phyloP scores from a whole-genome alignment of 2,888 invertebrate genomes.

The Heteromyza rotundicornis region DNA sequence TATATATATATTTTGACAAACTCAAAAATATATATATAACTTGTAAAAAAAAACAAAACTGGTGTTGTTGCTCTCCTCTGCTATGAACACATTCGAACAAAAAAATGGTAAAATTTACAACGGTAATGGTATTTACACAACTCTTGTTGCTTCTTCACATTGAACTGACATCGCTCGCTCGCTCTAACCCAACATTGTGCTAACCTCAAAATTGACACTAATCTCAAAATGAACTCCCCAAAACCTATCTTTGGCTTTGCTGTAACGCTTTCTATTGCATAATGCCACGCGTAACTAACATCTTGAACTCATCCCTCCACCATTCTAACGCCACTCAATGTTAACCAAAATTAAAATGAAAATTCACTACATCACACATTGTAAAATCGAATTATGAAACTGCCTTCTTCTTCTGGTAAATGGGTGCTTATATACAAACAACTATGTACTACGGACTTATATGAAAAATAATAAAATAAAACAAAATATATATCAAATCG shows the following conservation, averaged over 20 bases:
- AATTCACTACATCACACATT: background rate
- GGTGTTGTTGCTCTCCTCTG: constrained; percentile 55
- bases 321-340: constrained; percentile 3
- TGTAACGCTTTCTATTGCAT: constrained; percentile 33
- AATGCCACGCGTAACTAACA: constrained; percentile 11
- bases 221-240: background rate
- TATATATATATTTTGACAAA: constrained; percentile 12
- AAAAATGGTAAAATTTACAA: constrained; percentile 30
- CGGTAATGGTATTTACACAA: constrained; percentile 28
- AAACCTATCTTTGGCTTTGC: background rate
- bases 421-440: constrained; percentile 15
- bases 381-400: constrained; percentile 3
- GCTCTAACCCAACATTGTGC: background rate
- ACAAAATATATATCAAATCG: background rate
- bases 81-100: constrained; percentile 33
- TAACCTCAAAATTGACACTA: background rate
- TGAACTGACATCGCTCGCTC: background rate
- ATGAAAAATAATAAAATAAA: background rate
- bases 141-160: background rate
- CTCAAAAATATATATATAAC: constrained; percentile 28
- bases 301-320: constrained; percentile 22
- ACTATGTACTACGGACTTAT: constrained; percentile 24
- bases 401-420: constrained; percentile 24
- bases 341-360: background rate
- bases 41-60: constrained; percentile 43